These are phyloP conservation scores for Diabrotica undecimpunctata DNA, from an alignment of 1,140 invertebrate genomes.

Conservation along the genomic window DNA sequence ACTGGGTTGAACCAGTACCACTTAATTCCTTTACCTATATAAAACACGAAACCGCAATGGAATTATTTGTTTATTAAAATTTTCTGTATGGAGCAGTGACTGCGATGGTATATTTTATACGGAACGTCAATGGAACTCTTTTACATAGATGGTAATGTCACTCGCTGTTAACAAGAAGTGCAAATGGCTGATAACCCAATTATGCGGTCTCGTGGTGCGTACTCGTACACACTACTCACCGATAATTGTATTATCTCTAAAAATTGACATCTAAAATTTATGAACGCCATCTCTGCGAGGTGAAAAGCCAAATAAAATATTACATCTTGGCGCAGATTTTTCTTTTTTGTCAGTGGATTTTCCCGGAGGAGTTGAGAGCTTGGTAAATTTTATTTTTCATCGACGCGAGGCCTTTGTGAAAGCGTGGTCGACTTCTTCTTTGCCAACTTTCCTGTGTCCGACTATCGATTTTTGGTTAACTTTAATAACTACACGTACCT, in stretches of 20 bases:
- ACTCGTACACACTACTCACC: background rate
- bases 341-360: background rate
- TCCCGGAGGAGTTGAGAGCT: background rate
- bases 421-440: background rate
- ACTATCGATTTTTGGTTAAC: background rate
- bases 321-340: background rate
- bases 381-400: background rate
- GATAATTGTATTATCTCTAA: background rate
- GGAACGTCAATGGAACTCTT: no score
- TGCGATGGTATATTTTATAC: no score
- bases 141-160: no score
- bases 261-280: constrained; percentile 1
- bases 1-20: no score
- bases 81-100: no score
- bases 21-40: no score
- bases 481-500: background rate
- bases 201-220: background rate
- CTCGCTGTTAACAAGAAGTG: background rate
- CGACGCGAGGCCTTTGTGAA: background rate
- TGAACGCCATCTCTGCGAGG: background rate
- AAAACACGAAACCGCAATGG: no score
- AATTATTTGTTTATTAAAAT: no score
- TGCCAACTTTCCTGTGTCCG: background rate
- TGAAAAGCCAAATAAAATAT: background rate
- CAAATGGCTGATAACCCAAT: background rate